These are phyloP conservation scores for Bhutanitis thaidina DNA, from an alignment of 2,888 invertebrate species.

Conservation along the genomic window DNA sequence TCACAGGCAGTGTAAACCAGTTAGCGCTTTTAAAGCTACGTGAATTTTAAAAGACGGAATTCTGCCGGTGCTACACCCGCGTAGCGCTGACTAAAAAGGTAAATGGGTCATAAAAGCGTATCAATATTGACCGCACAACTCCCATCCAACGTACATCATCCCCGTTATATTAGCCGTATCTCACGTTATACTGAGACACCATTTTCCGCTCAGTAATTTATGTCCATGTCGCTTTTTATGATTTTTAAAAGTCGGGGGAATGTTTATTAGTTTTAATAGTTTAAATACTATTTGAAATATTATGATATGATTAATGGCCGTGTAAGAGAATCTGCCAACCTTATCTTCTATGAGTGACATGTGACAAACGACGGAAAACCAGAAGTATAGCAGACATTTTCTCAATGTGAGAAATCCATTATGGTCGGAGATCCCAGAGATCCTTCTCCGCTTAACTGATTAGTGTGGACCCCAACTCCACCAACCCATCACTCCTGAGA, in stretches of 20 bases:
- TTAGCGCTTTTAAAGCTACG: constrained; percentile 36
- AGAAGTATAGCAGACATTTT: no score
- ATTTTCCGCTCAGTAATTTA: constrained; percentile 56
- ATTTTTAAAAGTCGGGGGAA: constrained; percentile 33
- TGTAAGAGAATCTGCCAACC: no score
- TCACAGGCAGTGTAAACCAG: constrained; percentile 41
- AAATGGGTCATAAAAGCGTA: constrained; percentile 74
- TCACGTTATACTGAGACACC: constrained; percentile 53
- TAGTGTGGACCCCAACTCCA: no score
- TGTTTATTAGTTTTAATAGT: constrained; percentile 33
- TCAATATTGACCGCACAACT: constrained; percentile 72
- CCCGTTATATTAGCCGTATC: constrained; percentile 60
- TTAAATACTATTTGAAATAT: not conserved
- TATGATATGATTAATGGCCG: no score
- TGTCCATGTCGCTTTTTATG: constrained; percentile 40
- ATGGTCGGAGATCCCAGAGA: no score
- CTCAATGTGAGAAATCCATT: no score
- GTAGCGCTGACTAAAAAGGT: constrained; percentile 51
- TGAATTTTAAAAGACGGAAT: constrained; percentile 64
- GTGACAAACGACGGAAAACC: no score
- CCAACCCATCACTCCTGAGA: no score
- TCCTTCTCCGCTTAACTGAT: no score
- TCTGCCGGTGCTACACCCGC: constrained; percentile 48
- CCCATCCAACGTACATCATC: constrained; percentile 57
- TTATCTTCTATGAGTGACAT: no score